phyloP scores from a whole-genome alignment of 1,140 invertebrate species.

The Wiebesia pumilae region DNA sequence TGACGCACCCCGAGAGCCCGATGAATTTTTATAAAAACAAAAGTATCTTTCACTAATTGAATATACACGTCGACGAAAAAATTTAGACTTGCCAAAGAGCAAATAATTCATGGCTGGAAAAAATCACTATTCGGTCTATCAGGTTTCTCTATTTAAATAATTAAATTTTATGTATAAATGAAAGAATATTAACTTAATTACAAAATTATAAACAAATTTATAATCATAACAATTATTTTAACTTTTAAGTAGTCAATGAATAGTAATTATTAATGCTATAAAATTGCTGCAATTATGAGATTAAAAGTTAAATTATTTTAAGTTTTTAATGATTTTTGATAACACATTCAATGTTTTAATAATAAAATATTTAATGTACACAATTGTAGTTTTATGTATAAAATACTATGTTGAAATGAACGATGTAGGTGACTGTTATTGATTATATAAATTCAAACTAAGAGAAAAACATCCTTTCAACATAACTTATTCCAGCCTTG shows the following conservation, averaged over 20 bases:
- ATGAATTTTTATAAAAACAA: constrained; percentile 83
- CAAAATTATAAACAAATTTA: background rate
- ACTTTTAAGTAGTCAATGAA: background rate
- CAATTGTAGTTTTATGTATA: constrained; percentile 15
- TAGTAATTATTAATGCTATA: background rate
- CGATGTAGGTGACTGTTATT: background rate
- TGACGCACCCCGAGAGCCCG: constrained; percentile 91
- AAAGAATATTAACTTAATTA: background rate
- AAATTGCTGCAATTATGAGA: background rate
- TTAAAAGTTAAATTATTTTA: background rate
- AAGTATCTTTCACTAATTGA: constrained; percentile 36
- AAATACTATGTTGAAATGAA: background rate
- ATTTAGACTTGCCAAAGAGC: constrained; percentile 9
- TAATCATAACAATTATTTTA: background rate
- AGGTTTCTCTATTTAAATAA: background rate
- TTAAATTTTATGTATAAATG: background rate
- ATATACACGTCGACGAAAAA: constrained; percentile 29
- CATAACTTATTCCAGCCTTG: constrained; percentile 25
- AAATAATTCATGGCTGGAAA: constrained; percentile 35
- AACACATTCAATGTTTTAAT: background rate
- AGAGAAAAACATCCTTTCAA: background rate
- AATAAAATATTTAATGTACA: background rate
- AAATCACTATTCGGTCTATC: background rate
- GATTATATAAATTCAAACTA: background rate
- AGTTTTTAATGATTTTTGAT: background rate